phyloP scores from a whole-genome alignment of 2,797 vertebrate genomes.

The Sebastes wilsoni region DNA sequence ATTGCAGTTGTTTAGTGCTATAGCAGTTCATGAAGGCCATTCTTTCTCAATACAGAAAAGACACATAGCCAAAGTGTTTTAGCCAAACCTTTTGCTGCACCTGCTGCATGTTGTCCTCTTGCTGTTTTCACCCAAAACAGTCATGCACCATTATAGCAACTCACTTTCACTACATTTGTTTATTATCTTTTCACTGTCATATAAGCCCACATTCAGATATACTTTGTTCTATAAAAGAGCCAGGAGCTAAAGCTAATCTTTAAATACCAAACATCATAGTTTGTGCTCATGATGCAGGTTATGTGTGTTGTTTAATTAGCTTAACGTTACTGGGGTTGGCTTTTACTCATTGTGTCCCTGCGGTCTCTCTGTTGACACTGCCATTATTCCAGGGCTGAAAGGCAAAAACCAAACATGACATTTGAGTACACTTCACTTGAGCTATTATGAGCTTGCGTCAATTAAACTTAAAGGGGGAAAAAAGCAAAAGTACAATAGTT shows the following conservation, averaged over 20 bases:
- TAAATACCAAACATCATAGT: background rate
- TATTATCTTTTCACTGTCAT: background rate
- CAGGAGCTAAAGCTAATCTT: background rate
- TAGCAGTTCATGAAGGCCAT: background rate
- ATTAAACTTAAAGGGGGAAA: background rate
- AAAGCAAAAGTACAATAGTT: background rate
- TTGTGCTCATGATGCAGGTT: background rate
- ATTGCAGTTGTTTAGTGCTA: background rate
- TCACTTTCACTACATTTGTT: background rate
- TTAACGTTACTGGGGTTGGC: background rate
- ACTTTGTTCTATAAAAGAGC: background rate
- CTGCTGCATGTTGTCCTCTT: conserved; percentile 1
- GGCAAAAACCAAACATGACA: conserved; percentile 28
- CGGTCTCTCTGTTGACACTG: conserved; percentile 32
- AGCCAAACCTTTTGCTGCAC: conserved; percentile 3
- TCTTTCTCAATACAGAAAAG: background rate
- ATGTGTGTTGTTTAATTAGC: background rate
- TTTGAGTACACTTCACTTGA: background rate
- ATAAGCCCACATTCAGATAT: background rate
- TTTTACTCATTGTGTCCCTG: background rate
- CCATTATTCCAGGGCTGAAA: conserved; percentile 16
- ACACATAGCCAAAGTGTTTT: background rate
- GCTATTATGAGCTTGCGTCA: background rate
- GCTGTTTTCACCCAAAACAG: conserved; percentile 62
- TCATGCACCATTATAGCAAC: background rate